These are phyloP conservation scores for Lordiphosa fenestrarum DNA, from an alignment of 2,888 invertebrate species.

Conservation along the genomic window DNA sequence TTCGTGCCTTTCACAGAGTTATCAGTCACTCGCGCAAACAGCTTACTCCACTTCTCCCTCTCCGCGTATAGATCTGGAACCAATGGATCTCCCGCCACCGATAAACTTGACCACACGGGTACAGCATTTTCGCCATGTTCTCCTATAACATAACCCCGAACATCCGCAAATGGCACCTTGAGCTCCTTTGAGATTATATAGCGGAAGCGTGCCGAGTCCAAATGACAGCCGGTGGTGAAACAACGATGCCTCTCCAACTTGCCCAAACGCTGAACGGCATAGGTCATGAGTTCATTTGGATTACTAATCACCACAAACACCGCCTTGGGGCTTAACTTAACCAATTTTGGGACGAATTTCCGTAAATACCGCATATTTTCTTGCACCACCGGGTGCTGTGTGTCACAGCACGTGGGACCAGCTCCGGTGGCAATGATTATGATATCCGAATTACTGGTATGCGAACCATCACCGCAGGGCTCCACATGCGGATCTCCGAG, in stretches of 20 bases:
- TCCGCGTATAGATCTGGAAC: conserved; percentile 87
- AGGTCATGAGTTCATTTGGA: conserved; percentile 93
- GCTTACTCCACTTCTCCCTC: conserved; percentile 86
- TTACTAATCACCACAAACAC: conserved; percentile 91
- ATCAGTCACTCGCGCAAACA: conserved; percentile 89
- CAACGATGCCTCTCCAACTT: conserved; percentile 90
- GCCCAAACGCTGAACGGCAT: conserved; percentile 93
- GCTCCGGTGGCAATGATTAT: conserved; percentile 94
- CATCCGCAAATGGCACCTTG: conserved; percentile 87
- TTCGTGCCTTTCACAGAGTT: conserved; percentile 88
- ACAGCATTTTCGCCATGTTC: conserved; percentile 94
- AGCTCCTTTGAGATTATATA: conserved; percentile 89
- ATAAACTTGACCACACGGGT: conserved; percentile 94
- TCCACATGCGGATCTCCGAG: conserved; percentile 87
- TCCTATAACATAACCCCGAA: conserved; percentile 93
- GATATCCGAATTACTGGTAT: conserved; percentile 88
- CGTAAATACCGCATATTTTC: conserved; percentile 91
- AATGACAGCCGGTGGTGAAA: conserved; percentile 93
- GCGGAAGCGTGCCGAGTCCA: conserved; percentile 93
- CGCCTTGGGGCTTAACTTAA: conserved; percentile 87
- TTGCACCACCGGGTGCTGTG: conserved; percentile 88
- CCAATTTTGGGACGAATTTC: conserved; percentile 85
- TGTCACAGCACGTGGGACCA: conserved; percentile 89
- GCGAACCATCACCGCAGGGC: conserved; percentile 85
- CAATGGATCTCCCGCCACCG: conserved; percentile 90